Base-by-base conservation (phyloP, 2,888 invertebrate species). In the Matsumyia berberina region DNA sequence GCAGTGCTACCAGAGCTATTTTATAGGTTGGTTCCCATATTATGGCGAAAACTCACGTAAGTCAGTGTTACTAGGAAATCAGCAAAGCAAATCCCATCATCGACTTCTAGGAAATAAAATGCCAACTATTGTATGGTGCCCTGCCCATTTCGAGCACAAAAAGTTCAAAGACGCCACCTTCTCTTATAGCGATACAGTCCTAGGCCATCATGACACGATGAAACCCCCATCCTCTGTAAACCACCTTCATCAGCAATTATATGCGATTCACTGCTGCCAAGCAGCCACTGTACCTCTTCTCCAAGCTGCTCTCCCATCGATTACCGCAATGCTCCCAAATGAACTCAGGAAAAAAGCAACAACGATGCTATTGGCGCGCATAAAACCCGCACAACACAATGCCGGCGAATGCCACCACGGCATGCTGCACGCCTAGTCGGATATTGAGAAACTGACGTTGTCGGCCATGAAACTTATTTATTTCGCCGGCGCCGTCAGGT, bases 361-460 rank as follows among this genome's bases (percentile, higher is more conserved):
- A 53, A 73, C 29, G 15, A 42, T 35, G 6, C 3, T 24, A 29
- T 49, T 55, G 15, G 6, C 55, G 15, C 8, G 5, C 15, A 7
- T 5, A 7, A 4, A 31, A 51, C 11, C n/a, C 2, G 3, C 42
- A 29, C n/a, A 7, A 24, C 24, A 24, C 0, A 15, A 12, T 31
- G 31, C 8, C 37, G 17, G 31, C 17, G 9, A 11, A 2, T 5
- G 7, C 35, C 44, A 19, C 8, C 49, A 9, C 0, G 1, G 0
- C 11, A 7, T 24, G 15, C 85, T 87, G 87, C 24, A 57, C n/a
- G 67, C 87, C 87, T 87, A 76, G 69, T 87, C 24, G 17, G 79
- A 87, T 81, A 86, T 87, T 87, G 86, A 86, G 87, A 82, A 86
- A 87, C 87, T 87, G 87, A 87, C 87, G 86, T 86, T 86, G 85